Evolutionary conservation across 2,888 invertebrate genomes (phyloP).

Genomic region (Therioaphis trifolii): DNA sequence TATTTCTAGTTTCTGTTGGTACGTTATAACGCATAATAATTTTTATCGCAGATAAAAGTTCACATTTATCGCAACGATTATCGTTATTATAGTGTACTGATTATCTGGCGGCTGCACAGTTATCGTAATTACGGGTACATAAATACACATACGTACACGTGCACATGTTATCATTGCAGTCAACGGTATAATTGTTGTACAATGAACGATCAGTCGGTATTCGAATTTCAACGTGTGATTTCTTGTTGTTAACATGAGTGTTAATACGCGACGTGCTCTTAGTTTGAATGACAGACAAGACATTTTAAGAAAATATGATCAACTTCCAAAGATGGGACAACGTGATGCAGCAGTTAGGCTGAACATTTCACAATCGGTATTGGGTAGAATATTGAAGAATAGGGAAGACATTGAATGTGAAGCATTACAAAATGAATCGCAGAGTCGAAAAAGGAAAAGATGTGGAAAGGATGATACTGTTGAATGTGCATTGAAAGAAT

Average conservation of each 20-base stretch:
- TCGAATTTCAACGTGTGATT: slow-evolving; percentile 17
- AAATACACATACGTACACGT: slow-evolving; percentile 1
- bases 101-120: slow-evolving; percentile 12
- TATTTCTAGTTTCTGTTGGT: slow-evolving; percentile 20
- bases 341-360: slow-evolving; percentile 11
- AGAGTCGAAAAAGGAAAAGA: no score
- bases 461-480: no score
- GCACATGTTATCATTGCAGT: slow-evolving; percentile 8
- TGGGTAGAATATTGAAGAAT: no score
- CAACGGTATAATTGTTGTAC: slow-evolving; percentile 35
- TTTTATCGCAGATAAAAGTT: slow-evolving; percentile 7
- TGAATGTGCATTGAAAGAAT: no score
- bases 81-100: slow-evolving; percentile 1
- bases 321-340: slow-evolving; percentile 12
- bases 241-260: slow-evolving; percentile 26
- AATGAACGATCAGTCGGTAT: slow-evolving; percentile 27
- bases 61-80: slow-evolving; percentile 16
- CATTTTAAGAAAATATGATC: slow-evolving; percentile 21
- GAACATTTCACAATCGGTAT: no score
- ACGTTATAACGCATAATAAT: neutral
- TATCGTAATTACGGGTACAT: slow-evolving; percentile 6
- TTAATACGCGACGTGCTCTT: slow-evolving; percentile 21
- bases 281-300: slow-evolving; percentile 25
- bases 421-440: no score
- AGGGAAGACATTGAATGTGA: no score